Conservation (phyloP, 2,113 vertebrate genomes). For the Shinisaurus crocodilurus region DNA sequence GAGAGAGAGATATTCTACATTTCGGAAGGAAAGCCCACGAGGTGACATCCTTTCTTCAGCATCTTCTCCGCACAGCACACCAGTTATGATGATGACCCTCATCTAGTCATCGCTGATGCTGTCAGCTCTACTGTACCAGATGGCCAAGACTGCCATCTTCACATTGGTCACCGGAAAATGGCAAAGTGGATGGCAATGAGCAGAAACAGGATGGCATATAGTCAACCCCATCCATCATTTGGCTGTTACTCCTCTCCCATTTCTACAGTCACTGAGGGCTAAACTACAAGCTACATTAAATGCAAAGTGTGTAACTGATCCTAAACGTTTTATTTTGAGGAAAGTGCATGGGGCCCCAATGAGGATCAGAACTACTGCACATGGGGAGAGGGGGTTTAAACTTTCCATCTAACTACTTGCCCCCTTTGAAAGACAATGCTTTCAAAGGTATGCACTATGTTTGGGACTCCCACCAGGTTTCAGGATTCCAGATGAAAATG, state of each 20-base stretch:
- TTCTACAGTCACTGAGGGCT: not conserved
- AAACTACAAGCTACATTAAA: too few relatives aligned
- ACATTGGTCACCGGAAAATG: not conserved
- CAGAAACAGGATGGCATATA: not conserved
- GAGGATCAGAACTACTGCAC: too few relatives aligned
- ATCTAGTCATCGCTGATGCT: too few relatives aligned
- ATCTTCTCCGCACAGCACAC: not conserved
- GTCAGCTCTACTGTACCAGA: too few relatives aligned
- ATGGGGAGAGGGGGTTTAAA: too few relatives aligned
- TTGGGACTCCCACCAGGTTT: not conserved
- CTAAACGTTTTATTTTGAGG: too few relatives aligned
- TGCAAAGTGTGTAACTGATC: too few relatives aligned
- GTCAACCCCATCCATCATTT: not conserved
- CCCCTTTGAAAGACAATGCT: too few relatives aligned
- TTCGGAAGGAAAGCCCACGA: not conserved
- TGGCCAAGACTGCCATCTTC: not conserved
- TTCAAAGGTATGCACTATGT: not conserved
- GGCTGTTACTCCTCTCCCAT: not conserved
- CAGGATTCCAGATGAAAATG: not conserved
- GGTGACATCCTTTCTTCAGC: not conserved
- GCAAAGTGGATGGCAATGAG: not conserved
- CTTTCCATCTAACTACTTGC: too few relatives aligned
- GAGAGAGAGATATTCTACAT: slow-evolving; percentile 4
- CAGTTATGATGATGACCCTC: too few relatives aligned
- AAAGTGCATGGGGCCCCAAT: too few relatives aligned